Conservation (phyloP, 2,888 invertebrate species). For the Eremobia ochroleuca region DNA sequence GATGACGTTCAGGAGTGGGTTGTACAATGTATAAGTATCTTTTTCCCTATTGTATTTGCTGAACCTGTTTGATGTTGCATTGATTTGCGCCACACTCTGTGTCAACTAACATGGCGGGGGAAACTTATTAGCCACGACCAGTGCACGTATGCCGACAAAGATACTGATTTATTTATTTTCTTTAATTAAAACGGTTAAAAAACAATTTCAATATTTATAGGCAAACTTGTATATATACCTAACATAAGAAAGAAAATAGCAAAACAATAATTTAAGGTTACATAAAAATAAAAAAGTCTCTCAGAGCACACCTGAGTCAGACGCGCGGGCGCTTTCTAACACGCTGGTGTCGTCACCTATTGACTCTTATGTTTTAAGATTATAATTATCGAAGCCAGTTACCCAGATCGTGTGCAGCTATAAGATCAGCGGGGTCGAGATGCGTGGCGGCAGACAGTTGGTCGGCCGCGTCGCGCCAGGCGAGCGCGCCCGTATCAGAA, state of each 20-base stretch:
- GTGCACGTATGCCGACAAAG: neutral
- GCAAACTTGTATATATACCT: neutral
- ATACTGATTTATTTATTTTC: neutral
- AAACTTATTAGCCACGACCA: neutral
- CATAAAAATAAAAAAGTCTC: neutral
- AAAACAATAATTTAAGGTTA: neutral
- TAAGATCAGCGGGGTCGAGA: slow-evolving; percentile 85
- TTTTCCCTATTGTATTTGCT: neutral
- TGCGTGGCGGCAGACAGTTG: slow-evolving; percentile 84
- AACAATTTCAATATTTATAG: too few relatives aligned
- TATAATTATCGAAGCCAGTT: slow-evolving; percentile 6
- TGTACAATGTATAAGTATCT: neutral
- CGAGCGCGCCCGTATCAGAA: slow-evolving; percentile 38
- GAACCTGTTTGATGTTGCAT: neutral
- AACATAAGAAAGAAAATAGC: neutral
- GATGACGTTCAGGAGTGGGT: neutral
- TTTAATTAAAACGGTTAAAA: neutral
- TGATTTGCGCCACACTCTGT: neutral
- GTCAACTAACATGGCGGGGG: neutral
- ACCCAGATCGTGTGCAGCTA: slow-evolving; percentile 85
- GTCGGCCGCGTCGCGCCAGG: slow-evolving; percentile 71
- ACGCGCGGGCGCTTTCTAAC: neutral
- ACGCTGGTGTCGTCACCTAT: neutral
- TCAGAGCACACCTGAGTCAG: neutral
- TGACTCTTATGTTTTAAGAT: neutral